phyloP scores from a whole-genome alignment of 2,888 invertebrate genomes.

The Leuctra nigra region DNA sequence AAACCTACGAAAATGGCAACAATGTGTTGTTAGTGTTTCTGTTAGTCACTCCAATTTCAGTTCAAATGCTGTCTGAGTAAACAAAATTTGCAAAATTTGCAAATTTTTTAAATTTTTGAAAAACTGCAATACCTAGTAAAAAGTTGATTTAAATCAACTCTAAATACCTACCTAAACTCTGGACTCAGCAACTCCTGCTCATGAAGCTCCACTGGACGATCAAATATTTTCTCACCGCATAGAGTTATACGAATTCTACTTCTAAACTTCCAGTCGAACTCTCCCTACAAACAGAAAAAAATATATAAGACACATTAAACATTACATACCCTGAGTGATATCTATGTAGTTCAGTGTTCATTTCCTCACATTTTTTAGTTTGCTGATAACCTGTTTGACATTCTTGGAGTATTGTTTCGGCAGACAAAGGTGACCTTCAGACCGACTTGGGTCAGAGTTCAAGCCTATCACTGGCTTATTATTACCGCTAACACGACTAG shows the following conservation, averaged over 20 bases:
- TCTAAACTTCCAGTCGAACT: slow-evolving; percentile 80
- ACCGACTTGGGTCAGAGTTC: slow-evolving; percentile 90
- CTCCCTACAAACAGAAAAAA: slow-evolving; percentile 48
- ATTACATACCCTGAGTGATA: too few species aligned
- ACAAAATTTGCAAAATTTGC: slow-evolving; percentile 26
- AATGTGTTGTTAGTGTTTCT: too few species aligned
- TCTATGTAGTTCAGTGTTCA: too few species aligned
- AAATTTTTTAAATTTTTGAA: background rate
- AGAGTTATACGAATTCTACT: slow-evolving; percentile 85
- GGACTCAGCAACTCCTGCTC: slow-evolving; percentile 52
- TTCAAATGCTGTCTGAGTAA: too few species aligned
- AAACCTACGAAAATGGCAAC: too few species aligned
- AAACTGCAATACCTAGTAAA: background rate
- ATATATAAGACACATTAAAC: background rate
- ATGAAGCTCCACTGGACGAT: slow-evolving; percentile 64
- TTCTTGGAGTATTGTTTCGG: slow-evolving; percentile 77
- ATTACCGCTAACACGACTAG: slow-evolving; percentile 67
- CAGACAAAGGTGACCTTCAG: slow-evolving; percentile 89
- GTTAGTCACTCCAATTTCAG: too few species aligned
- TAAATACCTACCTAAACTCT: too few species aligned
- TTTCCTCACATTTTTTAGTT: slow-evolving; percentile 59
- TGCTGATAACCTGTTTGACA: slow-evolving; percentile 69
- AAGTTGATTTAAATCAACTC: too few species aligned
- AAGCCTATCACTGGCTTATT: slow-evolving; percentile 93
- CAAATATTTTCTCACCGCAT: slow-evolving; percentile 56